These are phyloP conservation scores for Galerucella pusilla DNA, from an alignment of 2,888 invertebrate genomes.

Conservation along the genomic window DNA sequence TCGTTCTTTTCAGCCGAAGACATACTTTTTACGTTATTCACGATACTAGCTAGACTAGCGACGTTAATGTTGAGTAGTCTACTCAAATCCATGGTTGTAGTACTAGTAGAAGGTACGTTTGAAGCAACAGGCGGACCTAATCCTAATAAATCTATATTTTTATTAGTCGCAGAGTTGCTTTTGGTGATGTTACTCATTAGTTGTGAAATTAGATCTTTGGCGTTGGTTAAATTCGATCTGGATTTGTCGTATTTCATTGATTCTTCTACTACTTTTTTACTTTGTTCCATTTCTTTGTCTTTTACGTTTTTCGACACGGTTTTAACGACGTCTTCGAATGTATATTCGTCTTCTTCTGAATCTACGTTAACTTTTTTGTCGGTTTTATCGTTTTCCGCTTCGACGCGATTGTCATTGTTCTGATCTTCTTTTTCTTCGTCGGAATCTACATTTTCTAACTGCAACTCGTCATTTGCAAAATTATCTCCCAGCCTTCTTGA, in stretches of 20 bases:
- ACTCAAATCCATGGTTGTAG: conserved; percentile 49
- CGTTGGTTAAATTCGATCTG: conserved; percentile 66
- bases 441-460: conserved; percentile 45
- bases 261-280: conserved; percentile 56
- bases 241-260: conserved; percentile 50
- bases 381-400: conserved; percentile 56
- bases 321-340: conserved; percentile 85
- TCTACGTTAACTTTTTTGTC: conserved; percentile 64
- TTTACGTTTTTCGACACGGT: conserved; percentile 80
- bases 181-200: conserved; percentile 68
- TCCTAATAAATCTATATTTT: conserved; percentile 46
- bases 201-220: conserved; percentile 73
- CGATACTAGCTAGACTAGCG: conserved; percentile 56
- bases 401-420: conserved; percentile 33
- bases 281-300: conserved; percentile 70
- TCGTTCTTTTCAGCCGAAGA: conserved; percentile 19
- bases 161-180: conserved; percentile 29
- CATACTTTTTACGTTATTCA: conserved; percentile 54
- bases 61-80: conserved; percentile 54
- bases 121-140: conserved; percentile 28
- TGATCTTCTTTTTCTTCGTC: conserved; percentile 43
- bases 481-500: conserved; percentile 65
- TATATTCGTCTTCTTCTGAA: conserved; percentile 83
- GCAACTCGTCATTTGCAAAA: conserved; percentile 55
- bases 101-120: conserved; percentile 27